A percentile compares a stretch with the other conserved stretches of the same genome.
Conservation (phyloP, 2,888 invertebrate species). For the Ecdyonurus torrentis region DNA sequence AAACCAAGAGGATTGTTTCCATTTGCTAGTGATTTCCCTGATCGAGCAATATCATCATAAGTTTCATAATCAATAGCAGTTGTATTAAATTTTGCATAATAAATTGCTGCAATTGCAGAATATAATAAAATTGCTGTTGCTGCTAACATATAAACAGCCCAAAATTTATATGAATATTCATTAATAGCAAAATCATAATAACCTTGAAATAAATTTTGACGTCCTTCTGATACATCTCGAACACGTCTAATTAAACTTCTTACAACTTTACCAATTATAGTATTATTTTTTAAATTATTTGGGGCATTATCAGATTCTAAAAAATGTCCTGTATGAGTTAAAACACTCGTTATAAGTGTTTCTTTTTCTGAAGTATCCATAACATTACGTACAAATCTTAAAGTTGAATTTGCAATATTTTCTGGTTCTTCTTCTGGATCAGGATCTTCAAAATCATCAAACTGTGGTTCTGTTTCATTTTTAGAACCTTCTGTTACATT, state of each 20-base stretch:
- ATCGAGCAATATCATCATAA: conserved; percentile 50
- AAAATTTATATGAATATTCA: conserved; percentile 77
- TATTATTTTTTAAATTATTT: no score
- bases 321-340: no score
- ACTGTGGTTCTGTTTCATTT: neutral
- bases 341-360: no score
- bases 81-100: conserved; percentile 76
- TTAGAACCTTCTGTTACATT: neutral
- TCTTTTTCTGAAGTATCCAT: no score
- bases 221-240: neutral
- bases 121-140: conserved; percentile 65
- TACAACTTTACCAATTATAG: no score
- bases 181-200: conserved; percentile 79
- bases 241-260: no score
- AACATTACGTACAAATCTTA: no score
- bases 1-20: conserved; percentile 19
- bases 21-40: conserved; percentile 20
- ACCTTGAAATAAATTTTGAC: conserved; percentile 7
- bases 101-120: conserved; percentile 71
- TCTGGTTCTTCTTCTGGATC: neutral
- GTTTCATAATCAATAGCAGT: conserved; percentile 54
- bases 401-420: no score
- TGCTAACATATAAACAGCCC: conserved; percentile 74
- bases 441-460: neutral
- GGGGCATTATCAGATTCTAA: no score